Conservation (phyloP, 2,797 vertebrate genomes). For the Artibeus jamaicensis region DNA sequence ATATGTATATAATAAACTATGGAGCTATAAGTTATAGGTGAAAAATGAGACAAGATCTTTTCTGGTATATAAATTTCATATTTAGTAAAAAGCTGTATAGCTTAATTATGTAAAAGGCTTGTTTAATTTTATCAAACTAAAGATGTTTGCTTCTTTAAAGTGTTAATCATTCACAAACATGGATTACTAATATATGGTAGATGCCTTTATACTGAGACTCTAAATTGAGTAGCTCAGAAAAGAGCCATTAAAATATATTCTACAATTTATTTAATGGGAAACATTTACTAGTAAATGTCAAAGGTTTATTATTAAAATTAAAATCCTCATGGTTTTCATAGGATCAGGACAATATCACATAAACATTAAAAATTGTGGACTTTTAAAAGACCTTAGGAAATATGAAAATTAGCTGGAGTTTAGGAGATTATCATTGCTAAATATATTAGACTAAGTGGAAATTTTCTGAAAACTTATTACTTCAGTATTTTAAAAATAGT, state of each 20-base stretch:
- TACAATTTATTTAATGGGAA: neutral
- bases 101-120: neutral
- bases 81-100: neutral
- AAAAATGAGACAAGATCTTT: neutral
- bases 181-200: neutral
- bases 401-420: neutral
- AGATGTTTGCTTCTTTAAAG: neutral
- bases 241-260: neutral
- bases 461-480: neutral
- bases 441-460: neutral
- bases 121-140: neutral
- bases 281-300: neutral
- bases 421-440: neutral
- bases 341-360: neutral
- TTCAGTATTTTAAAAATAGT: neutral
- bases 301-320: neutral
- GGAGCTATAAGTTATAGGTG: neutral
- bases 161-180: neutral
- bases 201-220: neutral
- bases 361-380: neutral
- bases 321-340: neutral
- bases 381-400: neutral
- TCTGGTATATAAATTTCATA: neutral
- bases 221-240: neutral
- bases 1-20: neutral